Conservation (phyloP, 2,113 vertebrate genomes). For the Saguinus imperator region DNA sequence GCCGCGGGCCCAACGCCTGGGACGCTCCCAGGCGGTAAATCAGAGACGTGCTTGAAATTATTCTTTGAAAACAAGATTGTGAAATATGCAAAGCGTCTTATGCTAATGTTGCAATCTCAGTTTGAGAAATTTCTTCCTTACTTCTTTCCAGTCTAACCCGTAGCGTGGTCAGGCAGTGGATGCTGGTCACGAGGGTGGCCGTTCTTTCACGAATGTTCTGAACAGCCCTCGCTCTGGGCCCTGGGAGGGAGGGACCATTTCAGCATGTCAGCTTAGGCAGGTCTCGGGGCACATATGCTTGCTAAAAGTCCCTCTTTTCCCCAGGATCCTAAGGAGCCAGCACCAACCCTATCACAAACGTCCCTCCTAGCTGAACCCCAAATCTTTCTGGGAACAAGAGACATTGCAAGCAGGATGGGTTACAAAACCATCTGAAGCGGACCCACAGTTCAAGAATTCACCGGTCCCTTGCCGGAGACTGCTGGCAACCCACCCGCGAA, state of each 20-base stretch:
- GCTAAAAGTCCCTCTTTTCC: rapidly evolving
- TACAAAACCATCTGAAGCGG: not conserved
- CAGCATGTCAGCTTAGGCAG: not conserved
- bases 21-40: not conserved
- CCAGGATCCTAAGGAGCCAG: no score
- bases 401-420: rapidly evolving
- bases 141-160: not conserved
- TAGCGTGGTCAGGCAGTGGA: rapidly evolving
- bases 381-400: rapidly evolving
- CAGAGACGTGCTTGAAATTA: no score
- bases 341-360: no score
- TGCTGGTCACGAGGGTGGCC: not conserved
- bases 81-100: not conserved
- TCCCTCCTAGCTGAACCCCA: not conserved
- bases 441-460: rapidly evolving
- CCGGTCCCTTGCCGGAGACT: no score
- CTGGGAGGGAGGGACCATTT: no score
- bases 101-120: rapidly evolving
- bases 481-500: not conserved
- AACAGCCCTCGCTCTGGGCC: not conserved
- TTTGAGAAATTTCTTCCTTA: no score
- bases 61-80: not conserved
- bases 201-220: not conserved
- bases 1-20: rapidly evolving
- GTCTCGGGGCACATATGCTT: not conserved